A percentile compares a stretch with the other conserved stretches of the same genome.
phyloP scores from a whole-genome alignment of 2,113 vertebrate species.

The Circaetus gallicus region DNA sequence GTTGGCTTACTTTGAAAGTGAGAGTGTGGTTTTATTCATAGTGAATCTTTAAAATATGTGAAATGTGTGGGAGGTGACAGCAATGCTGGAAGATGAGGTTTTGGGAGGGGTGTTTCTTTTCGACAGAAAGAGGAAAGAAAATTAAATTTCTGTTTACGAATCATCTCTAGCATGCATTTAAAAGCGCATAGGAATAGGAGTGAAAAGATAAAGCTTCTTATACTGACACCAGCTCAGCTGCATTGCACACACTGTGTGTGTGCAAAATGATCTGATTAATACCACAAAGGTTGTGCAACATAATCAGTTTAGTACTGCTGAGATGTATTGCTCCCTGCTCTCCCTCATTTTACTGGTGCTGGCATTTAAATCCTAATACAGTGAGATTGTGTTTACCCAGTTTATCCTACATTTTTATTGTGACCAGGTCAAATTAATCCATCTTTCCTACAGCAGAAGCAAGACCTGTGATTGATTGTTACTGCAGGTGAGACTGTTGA shows the following conservation, averaged over 20 bases:
- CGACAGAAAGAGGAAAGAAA: not conserved
- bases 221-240: not conserved
- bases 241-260: not conserved
- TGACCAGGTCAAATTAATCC: not conserved
- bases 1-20: not conserved
- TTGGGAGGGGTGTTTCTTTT: not conserved
- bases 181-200: not conserved
- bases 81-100: not conserved
- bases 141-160: not conserved
- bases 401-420: not conserved
- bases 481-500: not conserved
- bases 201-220: not conserved
- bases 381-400: not conserved
- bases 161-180: not conserved
- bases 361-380: not conserved
- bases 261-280: not conserved
- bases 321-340: not conserved
- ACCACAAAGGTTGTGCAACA: not conserved
- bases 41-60: not conserved
- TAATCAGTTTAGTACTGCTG: not conserved
- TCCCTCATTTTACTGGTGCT: not conserved
- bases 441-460: not conserved
- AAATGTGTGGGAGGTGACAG: not conserved
- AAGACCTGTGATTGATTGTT: not conserved
- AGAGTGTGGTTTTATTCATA: not conserved